Evolutionary conservation across 2,888 invertebrate genomes (phyloP).

Genomic region (Pristionchus japonicus): DNA sequence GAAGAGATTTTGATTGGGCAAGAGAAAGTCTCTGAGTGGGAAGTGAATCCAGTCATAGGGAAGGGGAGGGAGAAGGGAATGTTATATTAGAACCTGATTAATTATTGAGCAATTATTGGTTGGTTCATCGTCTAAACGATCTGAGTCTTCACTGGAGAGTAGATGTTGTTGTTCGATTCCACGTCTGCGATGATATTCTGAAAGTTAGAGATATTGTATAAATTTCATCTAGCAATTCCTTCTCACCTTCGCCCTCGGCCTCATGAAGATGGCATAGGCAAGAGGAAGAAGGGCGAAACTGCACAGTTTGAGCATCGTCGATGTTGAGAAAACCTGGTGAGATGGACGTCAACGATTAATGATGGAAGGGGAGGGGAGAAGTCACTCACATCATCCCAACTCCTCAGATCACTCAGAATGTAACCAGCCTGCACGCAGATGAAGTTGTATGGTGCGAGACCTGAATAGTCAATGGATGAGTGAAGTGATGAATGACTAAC

Average conservation of each 20-base stretch:
- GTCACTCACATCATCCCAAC: constrained; percentile 73
- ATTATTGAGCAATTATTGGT: neutral
- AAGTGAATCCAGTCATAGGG: neutral
- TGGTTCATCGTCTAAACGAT: constrained; percentile 19
- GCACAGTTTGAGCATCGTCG: constrained; percentile 73
- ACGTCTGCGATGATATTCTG: neutral
- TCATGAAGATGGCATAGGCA: constrained; percentile 73
- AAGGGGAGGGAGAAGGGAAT: neutral
- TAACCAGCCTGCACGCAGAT: constrained; percentile 80
- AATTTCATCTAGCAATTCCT: neutral
- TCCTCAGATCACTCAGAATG: constrained; percentile 78
- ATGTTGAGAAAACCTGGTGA: constrained; percentile 61
- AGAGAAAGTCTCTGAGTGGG: constrained; percentile 14
- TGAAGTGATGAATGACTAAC: neutral
- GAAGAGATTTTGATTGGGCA: neutral
- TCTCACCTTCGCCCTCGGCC: constrained; percentile 59
- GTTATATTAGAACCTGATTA: neutral
- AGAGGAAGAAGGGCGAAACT: constrained; percentile 73
- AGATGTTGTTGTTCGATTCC: constrained; percentile 26
- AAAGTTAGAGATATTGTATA: neutral
- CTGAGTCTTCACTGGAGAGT: constrained; percentile 45
- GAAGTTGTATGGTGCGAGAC: constrained; percentile 81
- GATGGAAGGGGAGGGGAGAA: no score
- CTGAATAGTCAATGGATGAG: constrained; percentile 76
- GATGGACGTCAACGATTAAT: no score